A percentile compares a stretch with the other conserved stretches of the same genome.
Conservation (phyloP, 1,140 invertebrate species). For the Ceratoteleas bidentatus region DNA sequence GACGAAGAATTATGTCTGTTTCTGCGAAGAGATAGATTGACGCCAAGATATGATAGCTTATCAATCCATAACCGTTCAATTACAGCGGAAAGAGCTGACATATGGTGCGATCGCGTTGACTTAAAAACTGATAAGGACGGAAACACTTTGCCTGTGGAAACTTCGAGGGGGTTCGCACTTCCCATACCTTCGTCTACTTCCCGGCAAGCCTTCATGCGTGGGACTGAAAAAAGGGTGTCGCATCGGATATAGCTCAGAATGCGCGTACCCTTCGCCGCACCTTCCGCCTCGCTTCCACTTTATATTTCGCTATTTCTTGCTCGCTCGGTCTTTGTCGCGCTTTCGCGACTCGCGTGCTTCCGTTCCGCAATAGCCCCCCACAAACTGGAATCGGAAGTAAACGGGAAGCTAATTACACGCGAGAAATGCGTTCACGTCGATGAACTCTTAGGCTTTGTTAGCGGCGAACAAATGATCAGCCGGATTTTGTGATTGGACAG, state of each 20-base stretch:
- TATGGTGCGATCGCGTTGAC: slow-evolving; percentile 70
- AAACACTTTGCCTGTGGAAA: slow-evolving; percentile 68
- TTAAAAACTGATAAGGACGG: slow-evolving; percentile 68
- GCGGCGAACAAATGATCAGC: slow-evolving; percentile 39
- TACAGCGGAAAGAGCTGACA: slow-evolving; percentile 69
- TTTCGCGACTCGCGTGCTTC: slow-evolving; percentile 4
- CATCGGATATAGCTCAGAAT: slow-evolving; percentile 79
- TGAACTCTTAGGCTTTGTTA: slow-evolving; percentile 64
- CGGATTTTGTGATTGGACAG: slow-evolving; percentile 50
- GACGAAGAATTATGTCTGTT: slow-evolving; percentile 1
- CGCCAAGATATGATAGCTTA: slow-evolving; percentile 67
- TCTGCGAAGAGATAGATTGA: slow-evolving; percentile 31
- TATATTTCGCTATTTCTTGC: slow-evolving; percentile 57
- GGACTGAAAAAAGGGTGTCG: slow-evolving; percentile 73
- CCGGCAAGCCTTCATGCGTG: slow-evolving; percentile 75
- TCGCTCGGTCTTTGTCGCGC: slow-evolving; percentile 31
- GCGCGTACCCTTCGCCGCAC: slow-evolving; percentile 53
- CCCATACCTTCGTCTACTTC: slow-evolving; percentile 71
- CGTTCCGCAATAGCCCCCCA: slow-evolving; percentile 23
- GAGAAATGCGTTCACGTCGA: slow-evolving; percentile 67
- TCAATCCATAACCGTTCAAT: slow-evolving; percentile 63
- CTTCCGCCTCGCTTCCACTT: slow-evolving; percentile 55
- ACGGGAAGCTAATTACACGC: slow-evolving; percentile 75
- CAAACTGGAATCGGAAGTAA: slow-evolving; percentile 75
- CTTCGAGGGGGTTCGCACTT: slow-evolving; percentile 77